Conservation (phyloP, 2,888 invertebrate species). For the Erpobdella octoculata region DNA sequence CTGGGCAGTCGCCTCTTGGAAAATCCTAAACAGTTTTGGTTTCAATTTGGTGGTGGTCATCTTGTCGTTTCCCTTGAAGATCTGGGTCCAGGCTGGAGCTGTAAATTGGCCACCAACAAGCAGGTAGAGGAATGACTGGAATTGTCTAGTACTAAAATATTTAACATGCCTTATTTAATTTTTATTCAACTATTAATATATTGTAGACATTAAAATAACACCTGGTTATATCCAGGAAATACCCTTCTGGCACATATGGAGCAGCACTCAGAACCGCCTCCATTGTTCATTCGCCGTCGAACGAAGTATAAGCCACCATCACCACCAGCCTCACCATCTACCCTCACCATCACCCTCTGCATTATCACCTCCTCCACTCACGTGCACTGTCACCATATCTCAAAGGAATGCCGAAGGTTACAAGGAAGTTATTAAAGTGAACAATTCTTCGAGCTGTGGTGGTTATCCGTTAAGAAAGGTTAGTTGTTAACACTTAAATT, state of each 20-base stretch:
- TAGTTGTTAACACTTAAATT: no score
- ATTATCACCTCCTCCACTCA: not conserved
- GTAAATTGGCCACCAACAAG: conserved; percentile 59
- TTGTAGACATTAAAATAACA: not conserved
- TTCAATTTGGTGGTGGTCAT: conserved; percentile 81
- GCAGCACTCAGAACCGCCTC: conserved; percentile 62
- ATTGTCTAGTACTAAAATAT: not conserved
- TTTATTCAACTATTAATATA: not conserved
- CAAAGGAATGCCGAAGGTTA: not conserved
- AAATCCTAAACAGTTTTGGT: conserved; percentile 75
- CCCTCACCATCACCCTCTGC: no score
- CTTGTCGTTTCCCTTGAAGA: conserved; percentile 80
- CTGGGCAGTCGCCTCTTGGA: conserved; percentile 77
- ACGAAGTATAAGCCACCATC: conserved; percentile 34
- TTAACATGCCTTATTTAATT: not conserved
- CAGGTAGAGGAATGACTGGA: not conserved
- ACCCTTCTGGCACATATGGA: conserved; percentile 81
- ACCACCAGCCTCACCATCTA: not conserved
- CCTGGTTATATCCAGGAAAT: conserved; percentile 51
- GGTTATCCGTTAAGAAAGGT: no score
- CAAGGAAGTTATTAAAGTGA: no score
- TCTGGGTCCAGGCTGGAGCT: conserved; percentile 78
- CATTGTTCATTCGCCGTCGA: conserved; percentile 73
- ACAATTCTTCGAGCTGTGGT: no score
- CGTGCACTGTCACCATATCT: not conserved